Evolutionary conservation across 2,797 vertebrate species (phyloP), one percentile per base, ranked within the genome.

Genomic region (Discoglossus pictus): DNA sequence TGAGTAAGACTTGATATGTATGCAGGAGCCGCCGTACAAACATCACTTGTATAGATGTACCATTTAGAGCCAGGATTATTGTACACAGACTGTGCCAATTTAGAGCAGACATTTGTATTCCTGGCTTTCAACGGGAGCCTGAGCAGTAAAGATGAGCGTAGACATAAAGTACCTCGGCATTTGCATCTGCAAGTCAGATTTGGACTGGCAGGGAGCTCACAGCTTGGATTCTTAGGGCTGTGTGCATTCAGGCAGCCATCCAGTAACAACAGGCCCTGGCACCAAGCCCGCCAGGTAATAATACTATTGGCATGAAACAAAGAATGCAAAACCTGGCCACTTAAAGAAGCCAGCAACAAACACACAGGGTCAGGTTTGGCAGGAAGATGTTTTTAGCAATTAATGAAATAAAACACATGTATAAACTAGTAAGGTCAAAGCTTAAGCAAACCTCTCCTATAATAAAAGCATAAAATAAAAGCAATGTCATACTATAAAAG

Each of bases 251-350:
- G 60, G 60, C 24, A 20, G 24, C 1, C 38, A n/a, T 18, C 24
- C 61, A 64, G 23, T 7, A 43, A 31, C 21, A 64, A 42, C 18
- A 25, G 46, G 20, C 9, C 24, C 39, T 24, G 47, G 61, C 47
- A 31, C 15, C 1, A 7, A 5, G 15, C 18, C 8, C 21, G 4
- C 6, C 8, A 27, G 38, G 48, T 42, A 6, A 42, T 15, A 36
- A 31, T 34, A 11, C 20, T 23, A 18, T 16, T 34, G 16, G 24
- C 24, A 42, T 18, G 11, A 27, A 24, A n/a, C 1, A 38, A 17
- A 17, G n/a, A 18, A 56, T 2, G 12, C 13, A 27, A 12, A 24
- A 18, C 15, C 7, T 35, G 10, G 15, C 50, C 27, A 42, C 17
- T 40, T 56, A 56, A 34, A 42, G 31, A 31, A 21, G 34, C 42